Evolutionary conservation across 2,113 vertebrate species (phyloP), one percentile per base, ranked within the genome.

Genomic region (Hemiscyllium ocellatum): DNA sequence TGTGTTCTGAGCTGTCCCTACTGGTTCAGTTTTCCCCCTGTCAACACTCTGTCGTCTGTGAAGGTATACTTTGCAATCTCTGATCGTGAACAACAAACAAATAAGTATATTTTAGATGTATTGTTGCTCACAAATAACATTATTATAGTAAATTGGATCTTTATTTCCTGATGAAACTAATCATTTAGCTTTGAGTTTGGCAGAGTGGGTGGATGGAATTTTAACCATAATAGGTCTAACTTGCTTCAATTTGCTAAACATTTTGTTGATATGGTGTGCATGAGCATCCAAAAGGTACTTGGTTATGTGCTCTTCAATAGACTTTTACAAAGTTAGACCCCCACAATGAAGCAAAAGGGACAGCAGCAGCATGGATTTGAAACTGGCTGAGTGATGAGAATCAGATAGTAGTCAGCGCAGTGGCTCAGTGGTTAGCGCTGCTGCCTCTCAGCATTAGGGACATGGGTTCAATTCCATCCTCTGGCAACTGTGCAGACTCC

Each of bases 11-110:
- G 96, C 98, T 99, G 96, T 98, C 99, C 3, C 97, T 99, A 96
- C 98, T 99, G 72, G 98, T 99, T 95, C 98, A 98, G 42, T 99
- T 99, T 97, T 98, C 98, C 65, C 99, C 99, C 0, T 99, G 99
- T 96, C 99, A 99, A 97, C 99, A 99, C 98, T 99, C 98, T 22
- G 99, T 99, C 1, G 99, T 99, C 86, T 99, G 99, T 96, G 99
- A 99, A 98, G 99, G 99, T 99, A 96, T 42, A 29, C 68, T 95
- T 29, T 29, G 42, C 94, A 47, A 47, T 70, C 42, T 47, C 94
- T 83, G 42, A 22, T 17, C 0, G 66, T 22, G 37, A 47, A 68
- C 20, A 2, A 3, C 56, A 42, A 42, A 33, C 26, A 65, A 12
- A 61, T 37, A 19, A 5, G 90, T 93, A 33, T 66, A 15, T 10